A percentile compares a stretch with the other conserved stretches of the same genome.
Evolutionary conservation across 2,797 vertebrate genomes (phyloP).

Genomic region (Bradypodion pumilum): DNA sequence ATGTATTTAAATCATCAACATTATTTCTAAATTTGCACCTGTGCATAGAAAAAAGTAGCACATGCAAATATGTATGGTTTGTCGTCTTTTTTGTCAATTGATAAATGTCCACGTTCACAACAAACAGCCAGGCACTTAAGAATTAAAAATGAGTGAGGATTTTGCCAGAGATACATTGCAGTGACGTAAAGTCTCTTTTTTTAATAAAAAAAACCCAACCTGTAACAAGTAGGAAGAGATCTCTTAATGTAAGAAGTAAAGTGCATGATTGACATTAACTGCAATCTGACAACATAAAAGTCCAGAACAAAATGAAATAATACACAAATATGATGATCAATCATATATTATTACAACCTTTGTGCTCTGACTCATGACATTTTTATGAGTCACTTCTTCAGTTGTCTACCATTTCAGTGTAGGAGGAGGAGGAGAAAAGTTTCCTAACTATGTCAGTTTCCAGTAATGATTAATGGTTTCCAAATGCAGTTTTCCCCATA

Average conservation of each 20-base stretch:
- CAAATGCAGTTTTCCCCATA: neutral
- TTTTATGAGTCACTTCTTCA: neutral
- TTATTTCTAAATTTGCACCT: neutral
- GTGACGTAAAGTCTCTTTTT: neutral
- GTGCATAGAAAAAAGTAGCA: neutral
- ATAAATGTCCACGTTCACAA: neutral
- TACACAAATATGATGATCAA: neutral
- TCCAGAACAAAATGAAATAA: neutral
- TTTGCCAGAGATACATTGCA: neutral
- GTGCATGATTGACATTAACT: neutral
- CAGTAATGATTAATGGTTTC: neutral
- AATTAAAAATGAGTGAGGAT: neutral
- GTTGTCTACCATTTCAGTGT: neutral
- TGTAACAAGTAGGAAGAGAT: neutral
- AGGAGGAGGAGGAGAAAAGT: neutral
- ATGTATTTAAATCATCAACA: too few relatives aligned
- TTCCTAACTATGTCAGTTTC: conserved; percentile 20
- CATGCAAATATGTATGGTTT: neutral
- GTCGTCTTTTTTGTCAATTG: neutral
- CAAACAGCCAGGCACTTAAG: neutral
- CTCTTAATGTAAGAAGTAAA: conserved; percentile 1
- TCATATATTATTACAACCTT: conserved; percentile 11
- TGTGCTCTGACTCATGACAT: conserved; percentile 13
- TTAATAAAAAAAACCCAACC: conserved; percentile 43
- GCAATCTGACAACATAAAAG: neutral